phyloP scores from a whole-genome alignment of 2,888 invertebrate species.

The Cataglyphis albicans region DNA sequence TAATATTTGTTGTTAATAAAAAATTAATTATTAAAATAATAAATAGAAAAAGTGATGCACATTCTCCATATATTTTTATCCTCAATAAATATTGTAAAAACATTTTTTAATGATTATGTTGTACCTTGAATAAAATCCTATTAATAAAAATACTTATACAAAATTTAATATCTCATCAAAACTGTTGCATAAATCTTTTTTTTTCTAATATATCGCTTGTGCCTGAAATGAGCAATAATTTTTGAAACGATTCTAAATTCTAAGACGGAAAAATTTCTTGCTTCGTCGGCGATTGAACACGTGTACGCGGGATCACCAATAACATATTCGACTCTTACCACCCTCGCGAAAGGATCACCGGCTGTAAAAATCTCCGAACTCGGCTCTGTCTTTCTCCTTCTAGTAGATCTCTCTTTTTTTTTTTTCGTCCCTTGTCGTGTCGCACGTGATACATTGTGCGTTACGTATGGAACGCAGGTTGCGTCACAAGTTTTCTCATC shows the following conservation, averaged over 20 bases:
- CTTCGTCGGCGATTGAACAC: not conserved
- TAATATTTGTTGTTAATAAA: slow-evolving; percentile 13
- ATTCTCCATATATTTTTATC: not conserved
- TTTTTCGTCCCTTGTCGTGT: slow-evolving; percentile 15
- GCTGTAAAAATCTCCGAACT: slow-evolving; percentile 4
- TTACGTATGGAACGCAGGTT: slow-evolving; percentile 54
- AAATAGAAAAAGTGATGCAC: not conserved
- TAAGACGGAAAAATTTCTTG: not conserved
- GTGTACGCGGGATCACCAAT: slow-evolving; percentile 8
- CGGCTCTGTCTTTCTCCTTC: not conserved
- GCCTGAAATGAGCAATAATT: not conserved
- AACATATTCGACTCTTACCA: slow-evolving; percentile 15
- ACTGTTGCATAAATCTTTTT: not conserved
- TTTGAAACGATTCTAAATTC: not conserved
- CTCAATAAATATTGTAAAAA: not conserved
- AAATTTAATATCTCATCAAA: not conserved
- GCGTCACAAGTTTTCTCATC: slow-evolving; percentile 60
- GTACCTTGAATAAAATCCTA: not conserved
- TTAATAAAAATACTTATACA: not conserved
- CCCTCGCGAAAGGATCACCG: not conserved
- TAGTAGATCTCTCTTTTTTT: slow-evolving; percentile 12
- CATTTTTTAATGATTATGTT: not conserved
- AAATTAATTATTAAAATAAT: not conserved
- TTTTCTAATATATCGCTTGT: not conserved
- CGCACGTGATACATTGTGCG: slow-evolving; percentile 45